phyloP scores from a whole-genome alignment of 2,113 vertebrate genomes.

The Gymnorhina tibicen region DNA sequence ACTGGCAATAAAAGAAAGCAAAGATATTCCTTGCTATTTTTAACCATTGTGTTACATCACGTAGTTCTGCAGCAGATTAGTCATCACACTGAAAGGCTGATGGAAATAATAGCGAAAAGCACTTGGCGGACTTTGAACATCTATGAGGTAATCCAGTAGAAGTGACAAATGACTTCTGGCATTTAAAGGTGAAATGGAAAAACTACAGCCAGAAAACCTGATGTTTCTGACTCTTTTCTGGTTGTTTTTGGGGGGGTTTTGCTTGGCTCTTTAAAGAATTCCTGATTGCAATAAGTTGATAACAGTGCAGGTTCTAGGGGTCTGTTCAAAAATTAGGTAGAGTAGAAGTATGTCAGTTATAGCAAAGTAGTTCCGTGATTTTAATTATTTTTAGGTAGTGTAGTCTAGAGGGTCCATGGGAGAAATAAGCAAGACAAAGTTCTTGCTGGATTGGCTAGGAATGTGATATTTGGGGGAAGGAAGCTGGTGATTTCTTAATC shows the following conservation, averaged over 20 bases:
- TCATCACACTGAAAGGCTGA: conserved; percentile 40
- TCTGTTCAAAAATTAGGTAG: background rate
- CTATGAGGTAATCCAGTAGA: conserved; percentile 26
- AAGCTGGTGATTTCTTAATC: background rate
- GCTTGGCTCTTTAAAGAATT: background rate
- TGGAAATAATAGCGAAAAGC: conserved; percentile 45
- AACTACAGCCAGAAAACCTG: background rate
- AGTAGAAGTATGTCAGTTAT: background rate
- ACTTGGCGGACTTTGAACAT: conserved; percentile 12
- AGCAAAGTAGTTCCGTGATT: background rate
- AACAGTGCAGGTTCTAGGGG: background rate
- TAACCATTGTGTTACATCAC: conserved; percentile 44
- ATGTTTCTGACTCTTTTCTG: background rate
- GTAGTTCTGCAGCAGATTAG: conserved; percentile 32
- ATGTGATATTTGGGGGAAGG: background rate
- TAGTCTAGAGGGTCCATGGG: background rate
- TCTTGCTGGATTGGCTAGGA: background rate
- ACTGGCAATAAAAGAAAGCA: background rate
- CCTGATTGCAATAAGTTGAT: background rate
- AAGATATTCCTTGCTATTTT: conserved; percentile 35
- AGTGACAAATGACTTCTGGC: conserved; percentile 37
- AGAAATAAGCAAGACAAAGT: background rate
- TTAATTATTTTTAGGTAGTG: background rate
- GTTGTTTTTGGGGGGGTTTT: background rate
- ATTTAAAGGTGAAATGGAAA: conserved; percentile 46